phyloP scores from a whole-genome alignment of 1,140 invertebrate genomes.

The Drosophila murphyi region DNA sequence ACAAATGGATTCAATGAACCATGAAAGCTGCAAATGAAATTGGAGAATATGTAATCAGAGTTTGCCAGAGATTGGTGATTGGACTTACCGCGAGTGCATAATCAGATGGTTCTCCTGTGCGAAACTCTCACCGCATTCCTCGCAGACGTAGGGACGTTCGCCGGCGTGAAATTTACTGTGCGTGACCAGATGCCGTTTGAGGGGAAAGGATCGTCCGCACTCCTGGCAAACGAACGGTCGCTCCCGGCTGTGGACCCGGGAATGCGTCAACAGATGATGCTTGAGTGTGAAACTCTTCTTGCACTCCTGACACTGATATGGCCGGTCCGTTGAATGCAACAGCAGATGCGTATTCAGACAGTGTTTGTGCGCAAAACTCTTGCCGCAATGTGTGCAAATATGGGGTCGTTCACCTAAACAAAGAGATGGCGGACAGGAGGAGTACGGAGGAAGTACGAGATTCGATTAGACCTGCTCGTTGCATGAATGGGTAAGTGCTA shows the following conservation, averaged over 20 bases:
- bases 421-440: conserved; percentile 42
- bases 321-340: conserved; percentile 91
- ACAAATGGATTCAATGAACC: conserved; percentile 92
- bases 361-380: conserved; percentile 93
- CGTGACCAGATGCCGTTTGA: conserved; percentile 92
- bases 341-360: conserved; percentile 92
- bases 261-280: conserved; percentile 91
- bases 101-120: conserved; percentile 91
- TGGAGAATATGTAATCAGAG: neutral
- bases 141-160: conserved; percentile 93
- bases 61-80: neutral
- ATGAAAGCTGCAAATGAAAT: conserved; percentile 86
- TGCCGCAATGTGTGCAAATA: conserved; percentile 93
- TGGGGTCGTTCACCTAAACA: conserved; percentile 90
- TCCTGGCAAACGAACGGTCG: conserved; percentile 92
- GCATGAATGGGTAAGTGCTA: conserved; percentile 32
- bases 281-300: conserved; percentile 94
- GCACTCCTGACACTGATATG: conserved; percentile 93
- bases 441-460: conserved; percentile 2
- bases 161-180: conserved; percentile 95
- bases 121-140: conserved; percentile 94
- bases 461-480: conserved; percentile 62
- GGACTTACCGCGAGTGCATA: conserved; percentile 89
- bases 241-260: conserved; percentile 90
- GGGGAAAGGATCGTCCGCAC: conserved; percentile 92